Evolutionary conservation across 2,113 vertebrate species (phyloP), one percentile per base, ranked within the genome.

Genomic region (Protomyctophum bolini): DNA sequence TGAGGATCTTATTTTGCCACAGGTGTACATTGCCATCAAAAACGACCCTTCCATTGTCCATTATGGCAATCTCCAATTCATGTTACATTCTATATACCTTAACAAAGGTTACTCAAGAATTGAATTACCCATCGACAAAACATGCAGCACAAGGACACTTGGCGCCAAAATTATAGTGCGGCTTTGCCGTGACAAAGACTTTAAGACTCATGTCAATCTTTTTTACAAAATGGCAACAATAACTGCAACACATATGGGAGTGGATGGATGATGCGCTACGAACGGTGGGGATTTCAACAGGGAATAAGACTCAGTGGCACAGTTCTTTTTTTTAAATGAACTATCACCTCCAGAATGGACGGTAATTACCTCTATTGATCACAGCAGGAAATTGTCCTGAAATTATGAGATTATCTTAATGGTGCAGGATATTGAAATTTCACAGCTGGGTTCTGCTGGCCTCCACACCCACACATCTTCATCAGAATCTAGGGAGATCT

Each of bases 111-210:
- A 45, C 10, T 10, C 58, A 1, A 33, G 29, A 12, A 12, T 45
- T 57, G 29, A 12, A 12, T 45, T 57, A 68, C 8, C 28, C 60
- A 77, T 72, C 75, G 76, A 68, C 60, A 70, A 80, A 78, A 71
- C 8, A 66, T 10, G 33, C 58, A 69, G 58, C 72, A 83, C 86
- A 92, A 92, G 89, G 87, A 88, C 91, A 91, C 90, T 91, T 89
- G 68, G 88, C 73, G 62, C 65, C 67, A 64, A 76, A 75, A 85
- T 55, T 7, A 52, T 10, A 81, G 78, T 77, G 33, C 21, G 15
- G 76, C 65, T 71, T 78, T 56, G 29, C 50, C 6, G 76, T 51
- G 63, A 76, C 60, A 81, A 54, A 60, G 3, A 1, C 58, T 50
- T 60, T 60, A 45, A 77, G 64, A 77, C 28, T 10, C 68, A 50